Percentiles rank a stretch among this genome's conserved stretches.
These are phyloP conservation scores for Saturnia pavonia DNA, from an alignment of 2,888 invertebrate species.

Conservation along the genomic window DNA sequence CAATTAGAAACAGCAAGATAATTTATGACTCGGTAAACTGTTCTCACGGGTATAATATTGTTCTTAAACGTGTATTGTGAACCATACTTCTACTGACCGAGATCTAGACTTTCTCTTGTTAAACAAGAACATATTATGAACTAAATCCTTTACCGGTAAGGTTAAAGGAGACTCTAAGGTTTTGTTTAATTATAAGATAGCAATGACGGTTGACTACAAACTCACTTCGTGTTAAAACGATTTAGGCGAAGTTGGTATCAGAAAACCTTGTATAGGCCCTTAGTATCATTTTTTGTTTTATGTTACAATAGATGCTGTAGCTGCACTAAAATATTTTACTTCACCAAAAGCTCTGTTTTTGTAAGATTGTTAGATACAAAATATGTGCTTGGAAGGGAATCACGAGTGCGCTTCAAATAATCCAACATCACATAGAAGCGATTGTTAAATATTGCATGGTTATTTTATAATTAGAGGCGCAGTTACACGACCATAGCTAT, in stretches of 20 bases:
- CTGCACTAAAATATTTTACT: neutral
- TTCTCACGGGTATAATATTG: conserved; percentile 44
- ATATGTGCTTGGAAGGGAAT: neutral
- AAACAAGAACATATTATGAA: neutral
- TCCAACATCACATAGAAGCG: neutral
- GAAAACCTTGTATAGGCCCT: too few relatives aligned
- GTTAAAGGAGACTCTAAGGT: neutral
- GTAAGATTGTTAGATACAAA: neutral
- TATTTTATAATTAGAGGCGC: too few relatives aligned
- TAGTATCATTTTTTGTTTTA: neutral
- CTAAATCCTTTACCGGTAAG: neutral
- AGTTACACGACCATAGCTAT: too few relatives aligned
- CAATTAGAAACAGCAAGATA: conserved; percentile 59
- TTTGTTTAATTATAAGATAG: neutral
- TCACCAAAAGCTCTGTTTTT: neutral
- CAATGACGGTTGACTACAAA: neutral
- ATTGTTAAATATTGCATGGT: neutral
- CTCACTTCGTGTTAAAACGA: neutral
- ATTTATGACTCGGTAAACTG: conserved; percentile 44
- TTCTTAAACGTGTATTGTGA: conserved; percentile 2
- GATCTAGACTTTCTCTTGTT: neutral
- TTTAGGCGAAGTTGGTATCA: neutral
- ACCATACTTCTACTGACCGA: neutral
- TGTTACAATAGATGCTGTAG: neutral
- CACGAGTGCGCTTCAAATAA: too few relatives aligned